Evolutionary conservation across 2,888 invertebrate species (phyloP), one percentile per base, ranked within the genome.

Genomic region (Diogma glabrata): DNA sequence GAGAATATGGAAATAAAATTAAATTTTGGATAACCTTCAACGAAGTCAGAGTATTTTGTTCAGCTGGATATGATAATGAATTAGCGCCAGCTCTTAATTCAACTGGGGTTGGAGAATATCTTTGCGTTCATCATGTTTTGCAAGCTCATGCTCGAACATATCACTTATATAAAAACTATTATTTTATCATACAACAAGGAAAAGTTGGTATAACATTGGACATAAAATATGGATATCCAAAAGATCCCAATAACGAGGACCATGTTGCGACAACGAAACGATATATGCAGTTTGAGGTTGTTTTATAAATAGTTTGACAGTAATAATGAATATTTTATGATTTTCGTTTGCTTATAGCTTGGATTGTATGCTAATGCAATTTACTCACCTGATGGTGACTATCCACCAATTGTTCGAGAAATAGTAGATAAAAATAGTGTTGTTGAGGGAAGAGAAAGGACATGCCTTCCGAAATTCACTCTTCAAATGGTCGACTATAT

Each of bases 11-110:
- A 4, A 73, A 74, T 53, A 67, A 73, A 52, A 75, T 63, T 0
- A 73, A 76, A 57, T 72, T 72, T 7, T 79, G 77, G 75, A 72
- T 77, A 10, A 79, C 79, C 0, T 72, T 78, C 52, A 79, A 80
- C 57, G 79, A 79, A 57, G 77, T 77, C 0, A 64, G 62, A 53
- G 64, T 69, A 53, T 65, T 67, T 38, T 72, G 71, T 49, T 61
- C 58, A 1, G 58, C 62, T 16, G 75, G 74, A 0, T 79, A 81
- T 59, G 76, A 76, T 1, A 49, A 46, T 2, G 57, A 51, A 0
- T 58, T 60, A 0, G 67, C 40, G 7, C 40, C 40, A 7, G 40
- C 64, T 4, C 50, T 73, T 3, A 65, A 71, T 46, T 61, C 67
- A 1, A 64, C 71, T 3, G 75, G 72, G 30, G 58, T 73, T 5